phyloP scores from a whole-genome alignment of 2,113 vertebrate genomes.

The Oryzias celebensis region DNA sequence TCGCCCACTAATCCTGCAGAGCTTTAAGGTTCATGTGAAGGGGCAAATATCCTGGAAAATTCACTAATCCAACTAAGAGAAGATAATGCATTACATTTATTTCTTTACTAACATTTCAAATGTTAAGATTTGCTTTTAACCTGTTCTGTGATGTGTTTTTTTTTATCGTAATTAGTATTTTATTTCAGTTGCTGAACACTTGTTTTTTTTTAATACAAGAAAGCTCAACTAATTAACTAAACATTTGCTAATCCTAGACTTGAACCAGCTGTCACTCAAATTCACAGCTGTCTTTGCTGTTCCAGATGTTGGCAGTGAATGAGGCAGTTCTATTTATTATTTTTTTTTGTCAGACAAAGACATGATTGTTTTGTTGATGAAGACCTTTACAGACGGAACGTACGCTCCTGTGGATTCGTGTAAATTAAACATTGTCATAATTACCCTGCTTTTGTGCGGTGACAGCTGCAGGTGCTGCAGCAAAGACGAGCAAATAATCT shows the following conservation, averaged over 20 bases:
- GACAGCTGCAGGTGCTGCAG: not conserved
- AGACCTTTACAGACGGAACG: not conserved
- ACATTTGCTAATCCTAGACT: not conserved
- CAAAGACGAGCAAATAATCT: slow-evolving; percentile 12
- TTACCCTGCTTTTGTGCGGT: not conserved
- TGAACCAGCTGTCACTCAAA: not conserved
- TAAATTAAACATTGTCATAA: slow-evolving; percentile 13
- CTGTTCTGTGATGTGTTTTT: no score
- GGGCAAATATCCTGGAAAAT: no score
- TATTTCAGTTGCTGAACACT: not conserved
- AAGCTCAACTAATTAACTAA: not conserved
- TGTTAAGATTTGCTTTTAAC: no score
- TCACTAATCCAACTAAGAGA: no score
- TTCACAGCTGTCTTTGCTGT: not conserved
- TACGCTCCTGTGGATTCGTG: not conserved
- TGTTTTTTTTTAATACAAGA: not conserved
- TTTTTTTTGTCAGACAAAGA: slow-evolving; percentile 5
- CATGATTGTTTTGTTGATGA: not conserved
- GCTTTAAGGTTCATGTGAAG: no score
- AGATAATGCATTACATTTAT: no score
- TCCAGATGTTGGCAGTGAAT: slow-evolving; percentile 24
- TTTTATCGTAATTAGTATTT: no score
- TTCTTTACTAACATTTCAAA: no score
- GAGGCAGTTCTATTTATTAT: slow-evolving; percentile 5
- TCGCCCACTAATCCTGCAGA: no score